Conservation (phyloP, 1,140 invertebrate species). For the Psix sp. region DNA sequence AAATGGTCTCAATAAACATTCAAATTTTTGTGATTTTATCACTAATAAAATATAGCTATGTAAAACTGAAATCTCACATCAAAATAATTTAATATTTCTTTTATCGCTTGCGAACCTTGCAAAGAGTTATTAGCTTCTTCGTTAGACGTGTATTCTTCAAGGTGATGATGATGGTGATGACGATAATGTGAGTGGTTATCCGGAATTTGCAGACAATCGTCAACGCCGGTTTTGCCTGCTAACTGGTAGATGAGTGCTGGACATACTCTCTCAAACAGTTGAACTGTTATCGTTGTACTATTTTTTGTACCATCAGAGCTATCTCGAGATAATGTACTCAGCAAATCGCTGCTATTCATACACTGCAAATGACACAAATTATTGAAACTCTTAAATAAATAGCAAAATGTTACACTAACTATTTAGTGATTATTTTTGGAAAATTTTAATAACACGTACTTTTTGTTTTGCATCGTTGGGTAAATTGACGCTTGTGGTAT, state of each 20-base stretch:
- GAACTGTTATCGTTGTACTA: conserved; percentile 67
- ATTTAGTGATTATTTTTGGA: neutral
- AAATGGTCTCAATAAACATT: too few relatives aligned
- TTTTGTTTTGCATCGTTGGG: conserved; percentile 27
- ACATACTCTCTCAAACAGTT: conserved; percentile 79
- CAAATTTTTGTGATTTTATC: too few relatives aligned
- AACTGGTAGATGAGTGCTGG: conserved; percentile 82
- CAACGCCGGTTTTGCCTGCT: conserved; percentile 71
- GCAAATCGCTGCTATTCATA: conserved; percentile 70
- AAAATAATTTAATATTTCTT: too few relatives aligned
- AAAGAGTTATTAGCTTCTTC: conserved; percentile 68
- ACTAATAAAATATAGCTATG: too few relatives aligned
- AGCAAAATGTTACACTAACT: neutral
- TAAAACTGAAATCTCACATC: too few relatives aligned
- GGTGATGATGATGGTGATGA: conserved; percentile 51
- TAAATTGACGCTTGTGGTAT: conserved; percentile 12
- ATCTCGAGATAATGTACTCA: conserved; percentile 66
- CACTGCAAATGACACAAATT: conserved; percentile 67
- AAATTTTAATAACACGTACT: conserved; percentile 20
- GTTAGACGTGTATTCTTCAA: conserved; percentile 48
- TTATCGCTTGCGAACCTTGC: conserved; percentile 59
- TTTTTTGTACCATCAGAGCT: conserved; percentile 52
- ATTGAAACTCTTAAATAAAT: too few relatives aligned
- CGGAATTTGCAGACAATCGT: conserved; percentile 78
- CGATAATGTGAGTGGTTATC: conserved; percentile 68